Evolutionary conservation across 2,797 vertebrate species (phyloP), one percentile per base, ranked within the genome.

Genomic region (Melanotaenia parkinsoni): DNA sequence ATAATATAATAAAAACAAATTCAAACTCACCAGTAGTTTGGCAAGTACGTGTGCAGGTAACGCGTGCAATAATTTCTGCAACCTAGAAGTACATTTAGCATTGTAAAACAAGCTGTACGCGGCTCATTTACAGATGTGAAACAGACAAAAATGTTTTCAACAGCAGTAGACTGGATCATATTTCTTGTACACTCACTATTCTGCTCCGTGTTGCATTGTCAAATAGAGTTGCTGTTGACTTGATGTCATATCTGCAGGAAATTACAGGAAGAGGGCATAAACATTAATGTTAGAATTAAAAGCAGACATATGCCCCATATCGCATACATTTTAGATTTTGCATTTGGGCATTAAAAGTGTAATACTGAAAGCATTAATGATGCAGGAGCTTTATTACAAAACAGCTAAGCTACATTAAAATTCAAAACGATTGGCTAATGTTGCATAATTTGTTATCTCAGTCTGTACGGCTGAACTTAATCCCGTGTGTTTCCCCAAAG

Each of bases 131-230:
- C 1, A 64, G 13, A 20, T 37, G 18, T 14, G 76, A 28, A 56
- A 20, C 5, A 8, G 0, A 64, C 26, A 47, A 56, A 24, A 16
- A 58, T 24, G 3, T 32, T 12, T 13, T 22, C 26, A 20, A 32
- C 3, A 32, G 18, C 18, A 53, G 3, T 16, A 35, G 57, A 58
- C 45, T 2, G 5, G n/a, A 40, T 0, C n/a, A n/a, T 16, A 58
- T 26, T 30, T 11, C 11, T 63, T 40, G 4, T 58, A 37, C 20
- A 96, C 98, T 97, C 91, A 99, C 98, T 91, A 99, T 98, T 93
- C 97, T 94, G 87, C 97, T 98, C 60, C 98, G 96, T 1, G 97
- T 98, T 43, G 96, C 95, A 7, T 94, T 98, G 86, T 98, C 96
- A 89, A 99, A 99, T 89, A 99, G 93, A 0, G 95, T 95, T 47